Base-by-base conservation (phyloP, 2,797 vertebrate genomes). In the Paedocypris micromegethes region DNA sequence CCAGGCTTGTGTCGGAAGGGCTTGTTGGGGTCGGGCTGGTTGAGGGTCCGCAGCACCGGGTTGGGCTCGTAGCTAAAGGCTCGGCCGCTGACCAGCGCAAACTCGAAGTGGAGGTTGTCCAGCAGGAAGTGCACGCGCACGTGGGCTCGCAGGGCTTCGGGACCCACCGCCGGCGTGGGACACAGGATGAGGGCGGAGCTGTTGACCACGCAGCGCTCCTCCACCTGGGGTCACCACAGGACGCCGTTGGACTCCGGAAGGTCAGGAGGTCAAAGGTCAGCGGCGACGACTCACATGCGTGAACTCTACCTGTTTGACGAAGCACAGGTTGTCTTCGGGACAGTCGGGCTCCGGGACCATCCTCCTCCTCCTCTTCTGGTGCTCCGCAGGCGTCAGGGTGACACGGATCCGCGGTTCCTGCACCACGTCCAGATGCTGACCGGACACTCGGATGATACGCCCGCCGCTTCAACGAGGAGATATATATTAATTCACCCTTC, bases 1-100 rank as follows among this genome's bases (percentile, higher is more conserved):
- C 94, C 94, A 0, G 95, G 95, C 72, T 97, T 98, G 87, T 97
- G 93, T 43, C 93, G 89, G 84, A 97, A 98, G 0, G 96, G 94
- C 4, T 88, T 88, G 79, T 84, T 88, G 9, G 89, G 89, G 70
- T 97, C 91, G 5, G 94, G 91, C 1, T 84, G 88, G 80, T 94
- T 97, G 62, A 98, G 80, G 0, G 84, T 83, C 68, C 87, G 88
- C 43, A 98, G 88, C 48, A 79, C 81, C 0, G 96, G 96, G 78
- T 98, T 90, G 9, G 88, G 83, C 79, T 95, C 93, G 0, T 98
- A 98, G 57, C 89, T 92, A 83, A 98, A 98, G 3, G 87, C 86
- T 72, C 50, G 87, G 58, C 88, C 91, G 2, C 56, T 62, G 9
- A 77, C 51, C 0, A 7, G 42, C 65, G 95, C 76, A 0, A 87